Evolutionary conservation across 2,797 vertebrate genomes (phyloP).

Genomic region (Podarcis lilfordi): DNA sequence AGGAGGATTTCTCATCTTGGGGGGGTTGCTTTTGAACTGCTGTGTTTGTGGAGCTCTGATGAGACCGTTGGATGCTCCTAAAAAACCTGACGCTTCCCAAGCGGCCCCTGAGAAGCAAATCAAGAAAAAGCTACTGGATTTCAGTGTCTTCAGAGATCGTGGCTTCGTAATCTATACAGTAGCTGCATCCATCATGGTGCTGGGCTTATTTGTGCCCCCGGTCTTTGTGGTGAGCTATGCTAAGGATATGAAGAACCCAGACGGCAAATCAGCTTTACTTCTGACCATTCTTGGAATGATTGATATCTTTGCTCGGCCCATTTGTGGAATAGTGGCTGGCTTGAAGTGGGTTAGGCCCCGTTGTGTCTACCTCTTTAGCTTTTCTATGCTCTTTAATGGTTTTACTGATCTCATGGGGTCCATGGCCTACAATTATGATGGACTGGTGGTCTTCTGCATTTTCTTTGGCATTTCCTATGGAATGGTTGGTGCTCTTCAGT

Average conservation of each 20-base stretch:
- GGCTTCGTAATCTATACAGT: slow-evolving; percentile 91
- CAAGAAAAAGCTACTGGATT: slow-evolving; percentile 88
- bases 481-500: slow-evolving; percentile 98
- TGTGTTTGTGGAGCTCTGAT: slow-evolving; percentile 93
- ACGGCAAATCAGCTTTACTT: slow-evolving; percentile 91
- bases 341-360: slow-evolving; percentile 89
- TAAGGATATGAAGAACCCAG: slow-evolving; percentile 88
- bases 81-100: slow-evolving; percentile 54
- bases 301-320: slow-evolving; percentile 93
- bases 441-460: slow-evolving; percentile 90
- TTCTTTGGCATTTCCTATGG: slow-evolving; percentile 97
- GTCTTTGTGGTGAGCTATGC: slow-evolving; percentile 96
- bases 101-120: slow-evolving; percentile 67
- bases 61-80: slow-evolving; percentile 85
- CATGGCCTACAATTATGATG: slow-evolving; percentile 78
- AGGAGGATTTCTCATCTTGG: slow-evolving; percentile 94
- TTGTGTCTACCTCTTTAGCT: slow-evolving; percentile 92
- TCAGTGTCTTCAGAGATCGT: slow-evolving; percentile 88
- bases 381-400: slow-evolving; percentile 94
- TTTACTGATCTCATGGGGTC: slow-evolving; percentile 89
- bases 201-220: slow-evolving; percentile 94
- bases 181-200: slow-evolving; percentile 93
- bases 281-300: slow-evolving; percentile 92
- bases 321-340: slow-evolving; percentile 89
- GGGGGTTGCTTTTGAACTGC: slow-evolving; percentile 93